phyloP scores from a whole-genome alignment of 2,113 vertebrate species.

The Phocoena phocoena region DNA sequence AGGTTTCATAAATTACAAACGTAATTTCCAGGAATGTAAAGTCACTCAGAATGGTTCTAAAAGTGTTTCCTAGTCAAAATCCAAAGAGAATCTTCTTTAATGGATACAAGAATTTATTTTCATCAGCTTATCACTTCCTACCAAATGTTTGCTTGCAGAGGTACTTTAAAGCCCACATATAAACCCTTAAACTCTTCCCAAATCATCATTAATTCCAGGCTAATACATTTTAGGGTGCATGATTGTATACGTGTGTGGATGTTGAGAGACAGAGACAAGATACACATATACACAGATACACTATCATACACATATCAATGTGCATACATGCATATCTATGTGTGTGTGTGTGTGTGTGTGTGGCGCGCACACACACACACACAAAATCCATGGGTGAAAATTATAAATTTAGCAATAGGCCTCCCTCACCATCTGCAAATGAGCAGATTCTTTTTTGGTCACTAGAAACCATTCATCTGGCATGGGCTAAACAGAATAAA shows the following conservation, averaged over 20 bases:
- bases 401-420: background rate
- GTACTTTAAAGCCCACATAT: background rate
- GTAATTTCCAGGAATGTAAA: background rate
- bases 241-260: background rate
- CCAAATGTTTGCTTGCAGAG: background rate
- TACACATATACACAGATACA: background rate
- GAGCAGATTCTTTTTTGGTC: background rate
- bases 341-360: too few species aligned
- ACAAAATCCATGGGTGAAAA: background rate
- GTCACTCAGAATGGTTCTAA: background rate
- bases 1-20: background rate
- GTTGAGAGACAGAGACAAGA: background rate
- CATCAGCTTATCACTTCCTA: background rate
- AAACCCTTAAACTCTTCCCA: background rate
- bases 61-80: background rate
- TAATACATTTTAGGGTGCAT: background rate
- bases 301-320: background rate
- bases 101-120: background rate
- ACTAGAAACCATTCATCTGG: background rate
- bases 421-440: background rate
- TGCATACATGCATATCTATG: background rate
- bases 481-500: background rate
- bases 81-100: slow-evolving; percentile 19
- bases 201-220: background rate
- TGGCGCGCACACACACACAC: background rate